Evolutionary conservation across 2,888 invertebrate species (phyloP), one percentile per base, ranked within the genome.

Genomic region (Thumatha senex): DNA sequence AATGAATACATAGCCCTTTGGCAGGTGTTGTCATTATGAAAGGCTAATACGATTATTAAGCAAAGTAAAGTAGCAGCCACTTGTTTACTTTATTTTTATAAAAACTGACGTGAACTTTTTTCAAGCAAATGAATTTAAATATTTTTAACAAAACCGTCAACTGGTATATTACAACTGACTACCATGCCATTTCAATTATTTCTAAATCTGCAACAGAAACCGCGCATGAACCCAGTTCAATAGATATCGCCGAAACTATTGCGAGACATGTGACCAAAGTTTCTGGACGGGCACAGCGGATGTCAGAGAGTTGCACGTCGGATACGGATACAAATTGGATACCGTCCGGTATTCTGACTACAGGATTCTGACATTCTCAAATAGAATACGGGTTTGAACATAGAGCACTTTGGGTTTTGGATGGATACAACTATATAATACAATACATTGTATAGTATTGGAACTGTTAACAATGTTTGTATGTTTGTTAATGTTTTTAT

Each of bases 181-280:
- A 24, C 18, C 18, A 36, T 43, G 36, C 2, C 36, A 1, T 12
- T 45, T 50, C 49, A n/a, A 40, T 34, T 36, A 0, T 3, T n/a
- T n/a, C 11, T 41, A 50, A 10, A 18, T 45, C 46, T n/a, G 10
- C 8, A 31, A n/a, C 5, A 2, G 12, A 14, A 51, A 48, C 59
- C 58, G 56, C 54, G 59, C 46, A 67, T 64, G 61, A 71, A 61
- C 66, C 59, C 57, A 69, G 78, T 77, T 78, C 82, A 77, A 82
- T 84, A 76, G 70, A 54, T 76, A 80, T 78, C 76, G 72, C 64
- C 72, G 65, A 73, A 77, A 83, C 80, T 82, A 74, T 65, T 70
- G 80, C 77, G 78, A 84, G 78, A 85, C 85, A 82, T 79, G 82
- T 79, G 81, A 84, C 83, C 67, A 71, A 81, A 84, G 77, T 86